Evolutionary conservation across 2,113 vertebrate species (phyloP).

Genomic region (Rhipidura dahli): DNA sequence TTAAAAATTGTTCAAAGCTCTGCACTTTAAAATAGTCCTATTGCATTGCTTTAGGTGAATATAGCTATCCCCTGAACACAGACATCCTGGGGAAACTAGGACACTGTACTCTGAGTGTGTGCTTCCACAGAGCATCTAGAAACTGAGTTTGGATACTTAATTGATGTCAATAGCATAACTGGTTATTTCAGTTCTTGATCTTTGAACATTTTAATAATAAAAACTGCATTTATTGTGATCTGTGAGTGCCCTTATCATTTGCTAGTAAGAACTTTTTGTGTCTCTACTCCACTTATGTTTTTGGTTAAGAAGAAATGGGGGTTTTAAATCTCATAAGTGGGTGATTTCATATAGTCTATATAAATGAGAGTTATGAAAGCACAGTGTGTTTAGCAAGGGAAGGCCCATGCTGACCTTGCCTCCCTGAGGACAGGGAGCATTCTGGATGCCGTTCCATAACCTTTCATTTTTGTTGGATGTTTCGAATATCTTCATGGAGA

Average conservation of each 20-base stretch:
- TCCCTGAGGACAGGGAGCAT: slow-evolving; percentile 22
- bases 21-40: neutral
- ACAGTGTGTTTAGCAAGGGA: neutral
- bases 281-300: neutral
- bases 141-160: neutral
- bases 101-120: neutral
- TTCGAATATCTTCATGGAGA: slow-evolving; percentile 18
- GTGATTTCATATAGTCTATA: neutral
- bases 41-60: neutral
- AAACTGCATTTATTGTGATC: neutral
- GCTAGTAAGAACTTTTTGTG: neutral
- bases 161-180: neutral
- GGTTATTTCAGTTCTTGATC: neutral
- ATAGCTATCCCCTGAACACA: neutral
- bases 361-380: slow-evolving; percentile 44
- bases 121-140: neutral
- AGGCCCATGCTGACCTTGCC: slow-evolving; percentile 12
- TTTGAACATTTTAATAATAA: neutral
- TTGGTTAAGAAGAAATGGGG: slow-evolving; percentile 39
- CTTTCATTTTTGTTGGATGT: slow-evolving; percentile 50
- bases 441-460: slow-evolving; percentile 14
- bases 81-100: neutral
- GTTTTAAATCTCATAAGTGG: neutral
- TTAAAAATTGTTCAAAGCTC: neutral
- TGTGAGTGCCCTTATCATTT: neutral